Base-by-base conservation (phyloP, 2,797 vertebrate genomes). In the Aphelocoma californica region DNA sequence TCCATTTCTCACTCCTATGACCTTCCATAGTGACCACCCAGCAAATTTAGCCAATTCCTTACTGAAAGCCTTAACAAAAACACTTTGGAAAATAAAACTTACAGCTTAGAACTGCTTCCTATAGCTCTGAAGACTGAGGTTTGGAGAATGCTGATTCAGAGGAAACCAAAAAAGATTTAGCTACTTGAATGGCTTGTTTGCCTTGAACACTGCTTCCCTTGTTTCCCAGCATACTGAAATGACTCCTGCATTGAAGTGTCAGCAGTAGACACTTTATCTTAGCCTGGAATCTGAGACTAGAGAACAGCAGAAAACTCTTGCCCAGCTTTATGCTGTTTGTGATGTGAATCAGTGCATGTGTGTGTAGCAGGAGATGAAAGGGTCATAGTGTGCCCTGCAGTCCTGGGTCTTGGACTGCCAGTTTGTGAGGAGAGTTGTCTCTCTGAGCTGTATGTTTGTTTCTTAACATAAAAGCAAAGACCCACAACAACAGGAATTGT, bases 161-260 rank as follows among this genome's bases (percentile, higher is more conserved):
- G 66, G 54, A 91, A 91, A 70, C 5, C 1, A 32, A 18, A 67
- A 70, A 85, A 70, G 18, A 24, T 91, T 80, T 67, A 80, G 36
- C 56, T 62, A 44, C n/a, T 61, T 75, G 32, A 86, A 91, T 71
- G 69, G 50, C 67, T 77, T 62, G 53, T 75, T 87, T 86, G 75
- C 81, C 50, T 91, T 78, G 66, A 94, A 93, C 69, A 69, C 79
- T 82, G 38, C 40, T 80, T 77, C 45, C 48, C 75, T 89, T 94
- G 77, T 93, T 85, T 78, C 61, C 32, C n/a, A 24, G 38, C 71
- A 74, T 19, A 3, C 53, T 69, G 72, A 64, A 91, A 18, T 61
- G 42, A n/a, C 36, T 94, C 57, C 71, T 91, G 78, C 50, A 50
- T 61, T 77, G 72, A 93, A 73, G 64, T 53, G 64, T 85, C 93